These are phyloP conservation scores for Sycobia sp. DNA, from an alignment of 1,140 invertebrate genomes.

Conservation along the genomic window DNA sequence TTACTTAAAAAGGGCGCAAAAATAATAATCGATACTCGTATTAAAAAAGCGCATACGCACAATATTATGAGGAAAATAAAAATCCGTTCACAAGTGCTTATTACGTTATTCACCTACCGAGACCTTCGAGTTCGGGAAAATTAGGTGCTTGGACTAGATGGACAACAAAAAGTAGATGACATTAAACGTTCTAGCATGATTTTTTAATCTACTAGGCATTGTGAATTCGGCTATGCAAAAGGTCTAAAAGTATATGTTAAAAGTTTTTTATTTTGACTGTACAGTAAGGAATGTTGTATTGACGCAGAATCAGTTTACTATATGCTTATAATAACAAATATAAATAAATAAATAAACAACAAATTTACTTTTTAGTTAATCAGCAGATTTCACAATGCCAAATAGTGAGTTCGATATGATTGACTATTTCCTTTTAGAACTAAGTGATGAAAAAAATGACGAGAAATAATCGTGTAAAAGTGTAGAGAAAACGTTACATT, in stretches of 20 bases:
- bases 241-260: background rate
- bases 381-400: slow-evolving; percentile 33
- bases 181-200: slow-evolving; percentile 55
- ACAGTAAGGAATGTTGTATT: background rate
- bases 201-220: slow-evolving; percentile 38
- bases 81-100: slow-evolving; percentile 52
- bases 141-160: slow-evolving; percentile 73
- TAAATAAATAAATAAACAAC: slow-evolving; percentile 11
- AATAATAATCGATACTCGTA: slow-evolving; percentile 5
- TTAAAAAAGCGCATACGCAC: slow-evolving; percentile 14
- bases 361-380: slow-evolving; percentile 7
- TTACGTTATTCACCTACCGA: slow-evolving; percentile 69
- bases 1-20: slow-evolving; percentile 11
- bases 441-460: background rate
- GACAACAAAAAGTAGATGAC: slow-evolving; percentile 61
- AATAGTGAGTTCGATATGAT: slow-evolving; percentile 4
- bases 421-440: background rate
- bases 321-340: background rate
- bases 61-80: slow-evolving; percentile 25
- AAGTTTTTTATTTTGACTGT: slow-evolving; percentile 6
- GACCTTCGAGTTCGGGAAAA: slow-evolving; percentile 70
- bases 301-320: background rate
- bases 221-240: slow-evolving; percentile 43
- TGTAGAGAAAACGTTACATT: no score
- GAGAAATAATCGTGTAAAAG: no score